Conservation (phyloP, 1,140 invertebrate species). For the Neuroterus valhalla region DNA sequence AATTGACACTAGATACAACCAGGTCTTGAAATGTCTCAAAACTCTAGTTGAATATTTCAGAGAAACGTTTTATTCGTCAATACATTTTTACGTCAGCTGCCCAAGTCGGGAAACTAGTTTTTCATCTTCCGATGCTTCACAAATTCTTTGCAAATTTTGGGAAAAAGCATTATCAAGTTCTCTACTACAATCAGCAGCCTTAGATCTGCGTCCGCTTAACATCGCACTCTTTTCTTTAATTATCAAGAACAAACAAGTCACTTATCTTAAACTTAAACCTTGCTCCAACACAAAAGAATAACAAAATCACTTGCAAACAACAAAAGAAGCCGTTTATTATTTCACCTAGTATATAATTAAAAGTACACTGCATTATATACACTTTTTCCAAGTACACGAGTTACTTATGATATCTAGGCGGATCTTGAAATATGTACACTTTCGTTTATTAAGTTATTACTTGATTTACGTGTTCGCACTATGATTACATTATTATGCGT, state of each 20-base stretch:
- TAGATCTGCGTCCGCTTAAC: background rate
- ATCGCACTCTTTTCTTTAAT: background rate
- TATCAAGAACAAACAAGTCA: background rate
- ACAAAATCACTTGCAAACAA: conserved; percentile 68
- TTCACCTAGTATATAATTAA: conserved; percentile 73
- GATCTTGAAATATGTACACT: conserved; percentile 69
- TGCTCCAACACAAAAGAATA: conserved; percentile 12
- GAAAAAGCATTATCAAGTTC: background rate
- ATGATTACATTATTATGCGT: conserved; percentile 70
- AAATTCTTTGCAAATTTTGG: background rate
- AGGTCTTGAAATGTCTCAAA: conserved; percentile 11
- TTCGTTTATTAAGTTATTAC: conserved; percentile 67
- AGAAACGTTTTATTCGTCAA: background rate
- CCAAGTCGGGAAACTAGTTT: background rate
- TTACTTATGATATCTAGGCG: conserved; percentile 71
- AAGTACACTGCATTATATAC: conserved; percentile 76
- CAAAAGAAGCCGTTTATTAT: conserved; percentile 75
- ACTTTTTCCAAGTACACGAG: conserved; percentile 74
- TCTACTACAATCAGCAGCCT: background rate
- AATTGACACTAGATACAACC: conserved; percentile 11
- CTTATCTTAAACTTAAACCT: background rate
- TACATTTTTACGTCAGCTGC: background rate
- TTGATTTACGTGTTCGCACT: conserved; percentile 63
- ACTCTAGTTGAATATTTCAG: background rate
- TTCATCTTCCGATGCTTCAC: background rate